phyloP scores from a whole-genome alignment of 2,113 vertebrate genomes.

The Tragelaphus imberbis region DNA sequence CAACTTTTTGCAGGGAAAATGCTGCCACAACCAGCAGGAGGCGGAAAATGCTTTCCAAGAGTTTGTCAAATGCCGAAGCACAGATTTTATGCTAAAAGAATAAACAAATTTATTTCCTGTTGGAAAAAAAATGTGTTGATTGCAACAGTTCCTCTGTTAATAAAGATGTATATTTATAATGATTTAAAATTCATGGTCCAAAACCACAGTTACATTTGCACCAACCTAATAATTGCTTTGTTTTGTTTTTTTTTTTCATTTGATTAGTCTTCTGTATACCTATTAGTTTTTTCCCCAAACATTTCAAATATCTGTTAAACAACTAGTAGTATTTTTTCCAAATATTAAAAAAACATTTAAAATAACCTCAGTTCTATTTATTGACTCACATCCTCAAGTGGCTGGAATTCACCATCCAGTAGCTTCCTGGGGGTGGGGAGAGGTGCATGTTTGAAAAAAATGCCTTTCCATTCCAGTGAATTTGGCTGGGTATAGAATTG shows the following conservation, averaged over 20 bases:
- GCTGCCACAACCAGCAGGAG: not conserved
- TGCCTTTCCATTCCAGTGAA: not conserved
- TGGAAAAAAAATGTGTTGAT: not conserved
- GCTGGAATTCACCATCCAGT: not conserved
- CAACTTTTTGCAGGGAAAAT: not conserved
- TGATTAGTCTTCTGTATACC: not conserved
- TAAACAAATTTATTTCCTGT: not conserved
- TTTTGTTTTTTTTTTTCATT: not conserved
- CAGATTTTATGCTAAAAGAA: not conserved
- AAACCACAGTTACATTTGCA: not conserved
- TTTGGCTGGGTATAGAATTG: conserved; percentile 37
- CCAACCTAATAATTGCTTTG: not conserved
- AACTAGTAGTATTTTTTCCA: not conserved
- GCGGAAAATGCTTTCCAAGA: not conserved
- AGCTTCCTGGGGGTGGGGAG: not conserved
- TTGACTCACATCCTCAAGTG: not conserved
- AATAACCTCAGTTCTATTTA: conserved; percentile 1
- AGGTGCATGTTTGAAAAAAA: not conserved
- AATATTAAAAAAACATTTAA: not conserved
- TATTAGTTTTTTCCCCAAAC: not conserved
- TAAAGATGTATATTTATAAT: not conserved
- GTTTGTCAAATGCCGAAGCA: not conserved
- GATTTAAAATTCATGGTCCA: not conserved
- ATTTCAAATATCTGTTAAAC: conserved; percentile 23
- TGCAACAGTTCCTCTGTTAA: not conserved